A percentile compares a stretch with the other conserved stretches of the same genome.
Conservation (phyloP, 2,888 invertebrate genomes). For the Acleris cristana region DNA sequence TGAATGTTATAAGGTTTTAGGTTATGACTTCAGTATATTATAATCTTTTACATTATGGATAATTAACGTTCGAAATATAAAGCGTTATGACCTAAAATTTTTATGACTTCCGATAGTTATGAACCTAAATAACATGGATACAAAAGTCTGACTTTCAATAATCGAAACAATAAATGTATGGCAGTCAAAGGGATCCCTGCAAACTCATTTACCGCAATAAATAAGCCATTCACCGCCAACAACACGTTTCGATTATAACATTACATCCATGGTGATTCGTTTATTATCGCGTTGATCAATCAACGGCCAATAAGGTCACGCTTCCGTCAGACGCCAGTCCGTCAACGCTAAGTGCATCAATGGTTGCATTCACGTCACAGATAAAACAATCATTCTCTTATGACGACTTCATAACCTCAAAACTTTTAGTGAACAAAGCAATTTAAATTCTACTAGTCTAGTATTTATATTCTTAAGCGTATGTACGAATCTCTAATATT, state of each 20-base stretch:
- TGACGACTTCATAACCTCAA: background rate
- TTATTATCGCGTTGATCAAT: conserved; percentile 38
- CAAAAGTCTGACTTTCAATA: too few relatives aligned
- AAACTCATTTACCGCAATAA: background rate
- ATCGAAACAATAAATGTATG: too few relatives aligned
- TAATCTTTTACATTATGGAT: too few relatives aligned
- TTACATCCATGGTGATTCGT: conserved; percentile 37
- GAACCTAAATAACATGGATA: too few relatives aligned
- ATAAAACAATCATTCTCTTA: conserved; percentile 12
- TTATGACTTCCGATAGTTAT: too few relatives aligned
- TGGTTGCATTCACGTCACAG: conserved; percentile 29
- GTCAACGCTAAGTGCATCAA: conserved; percentile 29
- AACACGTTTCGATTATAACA: conserved; percentile 30
- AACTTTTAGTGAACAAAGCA: background rate
- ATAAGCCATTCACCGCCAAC: background rate
- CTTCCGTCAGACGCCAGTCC: conserved; percentile 41
- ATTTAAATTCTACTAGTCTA: conserved; percentile 6
- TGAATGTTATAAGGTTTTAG: too few relatives aligned
- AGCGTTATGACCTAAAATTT: too few relatives aligned
- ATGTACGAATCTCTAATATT: background rate
- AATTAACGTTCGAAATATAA: too few relatives aligned
- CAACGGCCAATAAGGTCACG: conserved; percentile 39
- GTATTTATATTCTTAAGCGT: conserved; percentile 5
- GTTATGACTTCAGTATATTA: too few relatives aligned
- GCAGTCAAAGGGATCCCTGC: too few relatives aligned